Base-by-base conservation (phyloP, 23 tunicate genomes). In the Corella eumyota region DNA sequence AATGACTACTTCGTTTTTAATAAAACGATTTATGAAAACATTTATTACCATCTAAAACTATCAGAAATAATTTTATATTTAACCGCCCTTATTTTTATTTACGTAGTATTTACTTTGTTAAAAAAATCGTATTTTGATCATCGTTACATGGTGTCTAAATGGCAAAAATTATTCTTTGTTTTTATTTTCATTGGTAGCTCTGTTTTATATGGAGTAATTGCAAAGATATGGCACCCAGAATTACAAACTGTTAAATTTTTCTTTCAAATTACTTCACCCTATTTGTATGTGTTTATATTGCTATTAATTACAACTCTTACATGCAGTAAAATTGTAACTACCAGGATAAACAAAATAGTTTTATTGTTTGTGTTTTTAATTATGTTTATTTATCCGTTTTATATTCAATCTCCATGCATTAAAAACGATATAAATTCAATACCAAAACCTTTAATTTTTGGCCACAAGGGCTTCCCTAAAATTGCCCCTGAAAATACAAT, bases 401-500 rank as follows among this genome's bases (percentile, higher is more conserved):
- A 32, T 6, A 20, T 58, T 7, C 36, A 62, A 27, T 68, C 74
- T 3, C 74, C 74, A 6, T 68, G 64, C 33, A 32, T 68, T n/a
- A 13, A 21, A 3, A 66, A 57, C 25, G 36, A n/a, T 57, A 32
- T 55, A 6, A n/a, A 19, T 6, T n/a, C 35, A 13, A 5, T 5
- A 7, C 21, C 47, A 19, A 68, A 68, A 36, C 74, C 74, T 13
- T 15, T 37, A 4, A 33, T 68, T 4, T 57, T 68, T 57, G 74
- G 64, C 4, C 66, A 57, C 65, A 55, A 46, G 19, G 74, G 74
- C 9, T 52, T n/a, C 21, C 64, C 64, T 21, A 68, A 23, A n/a
- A 19, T n/a, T 25, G 47, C 46, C 3, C 74, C 74, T 21, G 74
- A 68, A 58, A 57, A 68, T 25, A 68, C 74, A 4, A 17, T 53